Base-by-base conservation (phyloP, 1,140 invertebrate genomes). In the Atta texana region DNA sequence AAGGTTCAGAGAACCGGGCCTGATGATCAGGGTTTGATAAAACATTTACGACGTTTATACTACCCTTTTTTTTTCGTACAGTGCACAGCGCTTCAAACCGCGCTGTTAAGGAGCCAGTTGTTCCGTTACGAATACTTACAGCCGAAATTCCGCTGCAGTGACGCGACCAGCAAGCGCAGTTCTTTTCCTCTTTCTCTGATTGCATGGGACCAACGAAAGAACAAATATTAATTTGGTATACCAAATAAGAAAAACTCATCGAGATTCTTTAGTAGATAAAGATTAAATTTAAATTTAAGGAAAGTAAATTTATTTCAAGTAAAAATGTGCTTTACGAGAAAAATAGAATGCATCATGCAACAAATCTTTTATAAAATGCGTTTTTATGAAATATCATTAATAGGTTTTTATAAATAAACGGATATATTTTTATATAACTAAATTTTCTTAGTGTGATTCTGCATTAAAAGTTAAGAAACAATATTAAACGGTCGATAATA, bases 91-190 rank as follows among this genome's bases (percentile, higher is more conserved):
- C 64, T 57, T 57, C 55, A 57, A 57, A 57, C 55, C 8, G 21
- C 16, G 21, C 31, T 63, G 16, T 68, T 89, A 86, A 87, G 72
- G 71, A 89, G n/a, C 31, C 63, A 24, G 53, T 68, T 68, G 86
- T 90, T 90, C 89, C 89, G 89, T 90, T 90, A 89, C 85, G 78
- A 75, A 90, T 89, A 89, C 85, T 87, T 74, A 57, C 51, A 61
- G 28, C 24, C 64, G 21, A 85, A 74, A 89, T 90, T 87, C 85
- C 88, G 55, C 21, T 24, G 68, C 78, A 82, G 28, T 82, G 78
- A 82, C 53, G 61, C 75, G 44, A 24, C 18, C 51, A 39, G 59
- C 8, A 39, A 21, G 28, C 71, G 78, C 72, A 76, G 61, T 72
- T 57, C 44, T 75, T 18, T 51, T 55, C 34, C 16, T 59, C 78